Conservation (phyloP, 2,888 invertebrate genomes). For the Stenchaetothrips biformis region DNA sequence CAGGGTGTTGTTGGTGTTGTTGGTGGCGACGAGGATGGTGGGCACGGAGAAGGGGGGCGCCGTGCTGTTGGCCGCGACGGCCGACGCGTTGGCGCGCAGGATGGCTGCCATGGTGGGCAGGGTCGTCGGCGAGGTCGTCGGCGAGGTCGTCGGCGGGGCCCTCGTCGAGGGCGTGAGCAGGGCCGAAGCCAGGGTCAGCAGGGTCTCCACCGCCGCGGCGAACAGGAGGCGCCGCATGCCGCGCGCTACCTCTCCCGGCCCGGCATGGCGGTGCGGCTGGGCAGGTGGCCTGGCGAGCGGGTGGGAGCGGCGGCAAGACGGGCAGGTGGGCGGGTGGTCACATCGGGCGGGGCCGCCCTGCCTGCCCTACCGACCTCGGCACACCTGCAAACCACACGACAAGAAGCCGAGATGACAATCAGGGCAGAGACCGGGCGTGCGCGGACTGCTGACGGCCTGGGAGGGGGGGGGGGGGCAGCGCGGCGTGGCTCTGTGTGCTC, state of each 20-base stretch:
- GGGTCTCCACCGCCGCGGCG: background rate
- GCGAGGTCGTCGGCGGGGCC: background rate
- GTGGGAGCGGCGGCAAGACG: no score
- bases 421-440: background rate
- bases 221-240: background rate
- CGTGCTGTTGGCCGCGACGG: background rate
- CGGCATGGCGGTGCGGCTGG: no score
- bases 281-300: no score
- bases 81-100: conserved; percentile 10
- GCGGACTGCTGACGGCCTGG: background rate
- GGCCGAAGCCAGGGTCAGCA: background rate
- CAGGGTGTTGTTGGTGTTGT: background rate
- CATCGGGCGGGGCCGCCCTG: no score
- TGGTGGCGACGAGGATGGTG: background rate
- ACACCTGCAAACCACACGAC: background rate
- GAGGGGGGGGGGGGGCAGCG: no score
- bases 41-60: background rate
- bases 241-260: background rate
- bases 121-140: background rate
- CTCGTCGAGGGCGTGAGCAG: no score
- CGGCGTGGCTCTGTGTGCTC: no score
- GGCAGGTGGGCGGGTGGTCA: no score
- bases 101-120: conserved; percentile 3
- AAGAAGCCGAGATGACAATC: background rate
- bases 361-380: background rate